Evolutionary conservation across 2,113 vertebrate species (phyloP), one percentile per base, ranked within the genome.

Genomic region (Jacana jacana): DNA sequence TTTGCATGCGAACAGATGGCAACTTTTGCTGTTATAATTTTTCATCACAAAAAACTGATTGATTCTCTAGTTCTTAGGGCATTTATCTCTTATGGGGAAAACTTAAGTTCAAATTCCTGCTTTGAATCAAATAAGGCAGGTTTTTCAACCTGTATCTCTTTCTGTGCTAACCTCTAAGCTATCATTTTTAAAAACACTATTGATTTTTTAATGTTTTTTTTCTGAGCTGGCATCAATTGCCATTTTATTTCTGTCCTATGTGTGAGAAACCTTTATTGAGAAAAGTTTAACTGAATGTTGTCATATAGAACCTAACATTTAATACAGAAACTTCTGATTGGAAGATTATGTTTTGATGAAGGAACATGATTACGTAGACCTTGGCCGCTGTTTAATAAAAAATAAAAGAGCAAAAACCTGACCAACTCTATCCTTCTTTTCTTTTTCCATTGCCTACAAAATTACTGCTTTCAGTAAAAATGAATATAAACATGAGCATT

Each of bases 1-100:
- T 93, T 90, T 88, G 15, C 49, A 63, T 95, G 19, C 78, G 86
- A 96, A 90, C 86, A 95, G 94, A 92, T 94, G 94, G 80, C 27
- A 93, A 88, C 25, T 95, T 93, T 44, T 75, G 23, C 54, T 92
- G 54, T 58, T 83, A 63, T 12, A 66, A 70, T 83, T 88, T 90
- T 88, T 91, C 69, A 64, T 92, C 69, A 88, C 86, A 93, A 94
- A 83, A 81, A 35, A 42, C 64, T 84, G 92, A 92, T 92, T 93
- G 86, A 91, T 91, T 89, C 27, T 75, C 27, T 81, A 49, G 65
- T 44, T 93, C 48, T 89, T 68, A 77, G 77, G 69, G 48, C 65
- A 72, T 91, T 93, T 93, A 44, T 54, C 63, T 75, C 72, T 78
- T 89, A 79, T 13, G 52, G 44, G 52, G 37, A 93, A 81, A 88